These are phyloP conservation scores for Poeciliopsis presidionis DNA, from an alignment of 2,797 vertebrate species.

Conservation along the genomic window DNA sequence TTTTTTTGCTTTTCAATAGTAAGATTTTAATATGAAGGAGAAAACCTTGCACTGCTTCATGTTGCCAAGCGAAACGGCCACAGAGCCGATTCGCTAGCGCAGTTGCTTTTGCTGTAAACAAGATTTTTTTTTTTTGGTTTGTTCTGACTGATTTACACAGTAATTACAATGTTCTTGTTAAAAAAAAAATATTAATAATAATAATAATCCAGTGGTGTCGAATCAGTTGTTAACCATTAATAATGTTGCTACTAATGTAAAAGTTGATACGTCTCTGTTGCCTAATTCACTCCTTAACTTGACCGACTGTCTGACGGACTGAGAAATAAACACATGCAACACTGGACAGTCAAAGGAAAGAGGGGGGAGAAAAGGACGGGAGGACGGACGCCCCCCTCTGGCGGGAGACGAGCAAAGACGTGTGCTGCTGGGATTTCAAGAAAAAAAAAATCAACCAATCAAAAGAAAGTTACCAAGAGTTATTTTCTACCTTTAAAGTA, in stretches of 20 bases:
- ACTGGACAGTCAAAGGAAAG: conserved; percentile 31
- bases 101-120: conserved; percentile 65
- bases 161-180: conserved; percentile 60
- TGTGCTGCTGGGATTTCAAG: conserved; percentile 7
- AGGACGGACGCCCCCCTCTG: conserved; percentile 9
- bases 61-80: conserved; percentile 57
- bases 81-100: conserved; percentile 34
- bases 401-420: conserved; percentile 32
- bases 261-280: conserved; percentile 34
- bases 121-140: conserved; percentile 21
- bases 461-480: conserved; percentile 44
- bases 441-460: not conserved
- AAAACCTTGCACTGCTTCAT: conserved; percentile 74
- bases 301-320: conserved; percentile 45
- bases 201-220: conserved; percentile 41
- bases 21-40: conserved; percentile 57
- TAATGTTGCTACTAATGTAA: conserved; percentile 58
- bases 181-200: not conserved
- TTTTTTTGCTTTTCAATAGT: conserved; percentile 33
- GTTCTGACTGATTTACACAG: conserved; percentile 56
- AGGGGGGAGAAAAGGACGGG: conserved; percentile 17
- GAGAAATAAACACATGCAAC: conserved; percentile 43
- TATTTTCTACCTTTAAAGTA: conserved; percentile 50
- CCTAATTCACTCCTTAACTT: conserved; percentile 44
- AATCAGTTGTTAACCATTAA: conserved; percentile 59